Conservation (phyloP, 2,888 invertebrate genomes). For the Saturnia japonica region DNA sequence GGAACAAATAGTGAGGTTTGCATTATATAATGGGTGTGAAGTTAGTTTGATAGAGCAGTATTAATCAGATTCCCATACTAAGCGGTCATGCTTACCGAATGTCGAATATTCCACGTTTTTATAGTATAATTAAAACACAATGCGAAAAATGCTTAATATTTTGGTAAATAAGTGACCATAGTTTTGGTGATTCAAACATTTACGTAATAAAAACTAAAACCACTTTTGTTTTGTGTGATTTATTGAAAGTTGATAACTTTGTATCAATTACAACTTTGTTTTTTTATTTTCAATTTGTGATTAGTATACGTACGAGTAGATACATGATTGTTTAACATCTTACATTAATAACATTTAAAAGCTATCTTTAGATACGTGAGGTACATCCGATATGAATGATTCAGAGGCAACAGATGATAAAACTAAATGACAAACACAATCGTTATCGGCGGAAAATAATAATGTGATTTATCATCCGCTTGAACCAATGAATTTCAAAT, state of each 20-base stretch:
- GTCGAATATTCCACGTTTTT: too few species aligned
- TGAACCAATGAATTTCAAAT: not conserved
- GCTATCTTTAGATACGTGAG: not conserved
- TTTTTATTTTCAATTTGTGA: not conserved
- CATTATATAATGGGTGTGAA: too few species aligned
- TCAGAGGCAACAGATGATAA: not conserved
- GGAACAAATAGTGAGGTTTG: not conserved
- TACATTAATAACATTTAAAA: not conserved
- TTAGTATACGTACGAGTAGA: too few species aligned
- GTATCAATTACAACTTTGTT: not conserved
- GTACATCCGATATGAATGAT: slow-evolving; percentile 2
- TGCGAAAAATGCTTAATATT: too few species aligned
- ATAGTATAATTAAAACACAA: too few species aligned
- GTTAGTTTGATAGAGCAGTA: too few species aligned
- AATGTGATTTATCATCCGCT: not conserved
- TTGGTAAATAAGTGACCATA: too few species aligned
- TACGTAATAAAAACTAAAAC: not conserved
- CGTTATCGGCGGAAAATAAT: slow-evolving; percentile 2
- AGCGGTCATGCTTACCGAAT: too few species aligned
- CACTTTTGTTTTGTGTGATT: not conserved
- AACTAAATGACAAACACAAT: slow-evolving; percentile 4
- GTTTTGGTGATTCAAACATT: too few species aligned
- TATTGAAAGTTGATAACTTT: not conserved
- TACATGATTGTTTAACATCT: not conserved
- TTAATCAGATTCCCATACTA: too few species aligned